Evolutionary conservation across 2,113 vertebrate genomes (phyloP), one percentile per base, ranked within the genome.

Genomic region (Mastomys coucha): DNA sequence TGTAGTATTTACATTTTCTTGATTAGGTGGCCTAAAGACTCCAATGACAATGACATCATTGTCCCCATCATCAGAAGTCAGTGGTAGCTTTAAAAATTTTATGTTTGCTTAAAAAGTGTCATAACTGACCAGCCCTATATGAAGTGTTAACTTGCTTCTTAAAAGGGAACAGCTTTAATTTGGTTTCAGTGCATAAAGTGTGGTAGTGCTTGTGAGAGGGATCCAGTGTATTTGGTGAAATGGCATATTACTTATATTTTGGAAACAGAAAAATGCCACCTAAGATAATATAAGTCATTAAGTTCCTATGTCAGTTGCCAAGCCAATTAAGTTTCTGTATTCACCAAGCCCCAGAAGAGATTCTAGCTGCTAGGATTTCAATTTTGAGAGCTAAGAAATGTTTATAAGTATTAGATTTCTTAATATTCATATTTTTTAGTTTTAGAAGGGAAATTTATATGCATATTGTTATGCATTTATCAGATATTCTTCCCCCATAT

Each of bases 141-240:
- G 88, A 98, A 98, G 97, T 76, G 94, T 97, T 96, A 93, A 16
- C 97, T 96, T 97, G 95, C 92, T 97, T 20, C 9, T 95, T 96
- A 88, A 97, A 97, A 93, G 96, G 97, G 82, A 97, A 94, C 96
- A 98, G 95, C 97, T 98, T 98, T 98, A 98, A 97, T 99, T 98
- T 98, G 98, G 93, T 98, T 98, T 98, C 90, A 98, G 95, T 98
- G 98, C 98, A 97, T 98, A 98, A 98, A 98, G 95, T 96, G 97
- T 97, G 97, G 84, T 98, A 96, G 95, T 98, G 96, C 98, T 98
- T 98, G 91, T 98, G 98, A 96, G 93, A 97, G 97, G 97, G 96
- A 98, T 98, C 97, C 97, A 98, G 88, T 95, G 91, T 98, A 95
- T 98, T 98, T 89, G 69, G 97, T 98, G 96, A 98, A 98, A 97